Percentiles rank a stretch among this genome's conserved stretches.
These are phyloP conservation scores for Leucopsar rothschildi DNA, from an alignment of 2,113 vertebrate genomes.

Conservation along the genomic window DNA sequence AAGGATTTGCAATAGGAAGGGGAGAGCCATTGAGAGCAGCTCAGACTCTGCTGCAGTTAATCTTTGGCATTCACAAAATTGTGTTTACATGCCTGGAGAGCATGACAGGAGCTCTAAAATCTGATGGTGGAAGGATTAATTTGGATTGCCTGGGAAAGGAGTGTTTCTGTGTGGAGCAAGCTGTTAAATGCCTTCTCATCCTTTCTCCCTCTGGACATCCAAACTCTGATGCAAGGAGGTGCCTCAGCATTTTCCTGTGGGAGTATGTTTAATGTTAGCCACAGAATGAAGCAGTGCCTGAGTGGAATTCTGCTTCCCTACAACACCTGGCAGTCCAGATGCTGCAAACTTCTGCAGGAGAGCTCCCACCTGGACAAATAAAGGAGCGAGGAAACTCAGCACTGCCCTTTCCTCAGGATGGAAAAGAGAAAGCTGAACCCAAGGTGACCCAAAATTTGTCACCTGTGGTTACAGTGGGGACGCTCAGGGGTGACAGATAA, in stretches of 20 bases:
- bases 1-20: background rate
- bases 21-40: background rate
- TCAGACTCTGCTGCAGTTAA: background rate
- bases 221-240: background rate
- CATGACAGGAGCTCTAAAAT: background rate
- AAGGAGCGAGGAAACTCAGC: background rate
- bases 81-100: background rate
- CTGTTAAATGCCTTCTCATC: background rate
- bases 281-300: background rate
- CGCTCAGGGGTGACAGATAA: accelerated
- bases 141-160: background rate
- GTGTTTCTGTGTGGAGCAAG: background rate
- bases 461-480: background rate
- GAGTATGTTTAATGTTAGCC: background rate
- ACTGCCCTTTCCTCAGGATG: background rate
- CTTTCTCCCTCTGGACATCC: background rate
- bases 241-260: background rate
- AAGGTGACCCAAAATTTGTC: background rate
- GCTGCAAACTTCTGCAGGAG: background rate
- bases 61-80: background rate
- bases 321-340: background rate
- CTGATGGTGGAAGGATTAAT: background rate
- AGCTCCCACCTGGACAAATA: background rate
- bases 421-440: background rate
- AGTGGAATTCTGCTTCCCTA: background rate